These are phyloP conservation scores for Lepidotrigona ventralis DNA, from an alignment of 1,140 invertebrate species.

Conservation along the genomic window DNA sequence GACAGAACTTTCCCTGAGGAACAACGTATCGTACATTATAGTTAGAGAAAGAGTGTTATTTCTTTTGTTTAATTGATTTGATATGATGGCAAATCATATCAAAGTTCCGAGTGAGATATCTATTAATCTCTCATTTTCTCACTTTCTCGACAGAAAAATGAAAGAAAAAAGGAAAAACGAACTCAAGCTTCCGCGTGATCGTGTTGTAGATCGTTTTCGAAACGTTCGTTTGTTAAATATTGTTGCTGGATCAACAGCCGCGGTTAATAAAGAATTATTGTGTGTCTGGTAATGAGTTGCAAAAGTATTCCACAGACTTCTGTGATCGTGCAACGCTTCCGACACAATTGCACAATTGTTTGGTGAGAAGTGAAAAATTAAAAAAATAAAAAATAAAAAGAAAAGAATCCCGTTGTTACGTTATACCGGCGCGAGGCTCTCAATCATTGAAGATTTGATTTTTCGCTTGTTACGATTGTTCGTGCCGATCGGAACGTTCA, in stretches of 20 bases:
- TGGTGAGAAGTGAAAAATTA: background rate
- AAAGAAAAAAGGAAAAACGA: too few species aligned
- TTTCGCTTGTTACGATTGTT: background rate
- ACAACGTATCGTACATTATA: too few species aligned
- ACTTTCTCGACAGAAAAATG: background rate
- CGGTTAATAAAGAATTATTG: conserved; percentile 3
- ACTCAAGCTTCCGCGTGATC: conserved; percentile 50
- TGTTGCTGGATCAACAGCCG: background rate
- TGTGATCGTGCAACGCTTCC: background rate
- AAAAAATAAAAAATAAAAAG: too few species aligned
- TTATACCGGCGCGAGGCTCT: too few species aligned
- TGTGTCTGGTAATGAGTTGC: background rate
- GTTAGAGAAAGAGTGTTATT: too few species aligned
- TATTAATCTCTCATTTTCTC: background rate
- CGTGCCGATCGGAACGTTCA: background rate
- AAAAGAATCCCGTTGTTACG: too few species aligned
- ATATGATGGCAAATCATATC: too few species aligned
- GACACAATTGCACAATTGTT: background rate
- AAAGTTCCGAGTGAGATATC: too few species aligned
- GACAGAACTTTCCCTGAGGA: too few species aligned
- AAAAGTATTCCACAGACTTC: background rate
- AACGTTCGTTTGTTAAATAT: conserved; percentile 21
- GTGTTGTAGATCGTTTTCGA: conserved; percentile 13
- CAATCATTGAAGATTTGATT: background rate
- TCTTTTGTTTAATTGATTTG: too few species aligned